phyloP scores from a whole-genome alignment of 2,888 invertebrate species.

The Julus scanicus region DNA sequence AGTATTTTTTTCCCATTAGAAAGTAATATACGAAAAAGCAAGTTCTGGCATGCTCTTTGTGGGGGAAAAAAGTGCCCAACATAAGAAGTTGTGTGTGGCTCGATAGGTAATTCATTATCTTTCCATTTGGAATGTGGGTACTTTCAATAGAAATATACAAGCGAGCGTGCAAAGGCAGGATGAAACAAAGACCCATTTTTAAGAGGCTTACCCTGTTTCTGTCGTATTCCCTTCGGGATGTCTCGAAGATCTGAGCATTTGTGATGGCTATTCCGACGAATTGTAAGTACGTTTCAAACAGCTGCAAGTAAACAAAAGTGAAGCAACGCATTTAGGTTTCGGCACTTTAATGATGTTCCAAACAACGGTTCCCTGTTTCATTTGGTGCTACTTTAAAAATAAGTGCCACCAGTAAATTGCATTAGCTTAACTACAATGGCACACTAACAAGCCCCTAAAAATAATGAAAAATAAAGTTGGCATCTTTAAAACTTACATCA shows the following conservation, averaged over 20 bases:
- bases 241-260: constrained; percentile 70
- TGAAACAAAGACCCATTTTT: neutral
- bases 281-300: constrained; percentile 69
- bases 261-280: constrained; percentile 70
- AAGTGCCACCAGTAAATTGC: constrained; percentile 4
- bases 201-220: constrained; percentile 68
- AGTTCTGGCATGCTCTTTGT: neutral
- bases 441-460: neutral
- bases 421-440: constrained; percentile 13
- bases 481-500: neutral
- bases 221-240: constrained; percentile 69
- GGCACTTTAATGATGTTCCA: neutral
- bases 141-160: neutral
- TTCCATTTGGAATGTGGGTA: constrained; percentile 3
- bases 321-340: constrained; percentile 5
- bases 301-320: constrained; percentile 63
- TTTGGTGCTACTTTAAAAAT: neutral
- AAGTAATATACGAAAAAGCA: no score
- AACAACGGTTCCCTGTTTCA: neutral
- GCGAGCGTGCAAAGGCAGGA: constrained; percentile 34
- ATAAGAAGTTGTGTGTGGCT: neutral
- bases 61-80: neutral
- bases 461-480: neutral
- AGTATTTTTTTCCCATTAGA: no score
- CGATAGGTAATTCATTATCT: constrained; percentile 8